A percentile compares a stretch with the other conserved stretches of the same genome.
These are phyloP conservation scores for Pollenia angustigena DNA, from an alignment of 2,888 invertebrate species.

Conservation along the genomic window DNA sequence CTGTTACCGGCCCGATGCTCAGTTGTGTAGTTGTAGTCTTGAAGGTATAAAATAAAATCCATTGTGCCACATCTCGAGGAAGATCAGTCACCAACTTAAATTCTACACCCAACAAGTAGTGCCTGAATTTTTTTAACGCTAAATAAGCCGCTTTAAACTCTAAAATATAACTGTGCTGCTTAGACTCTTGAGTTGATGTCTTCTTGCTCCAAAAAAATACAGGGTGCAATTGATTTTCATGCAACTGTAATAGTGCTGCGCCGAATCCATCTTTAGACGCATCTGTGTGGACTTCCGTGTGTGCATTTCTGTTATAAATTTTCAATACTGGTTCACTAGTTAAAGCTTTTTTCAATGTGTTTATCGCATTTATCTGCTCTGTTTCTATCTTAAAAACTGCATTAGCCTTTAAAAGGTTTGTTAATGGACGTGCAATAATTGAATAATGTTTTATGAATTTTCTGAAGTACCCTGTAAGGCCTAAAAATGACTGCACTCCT, in stretches of 20 bases:
- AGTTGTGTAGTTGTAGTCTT: slow-evolving; percentile 38
- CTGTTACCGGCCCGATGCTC: slow-evolving; percentile 40
- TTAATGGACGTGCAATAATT: not conserved
- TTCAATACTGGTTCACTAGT: not conserved
- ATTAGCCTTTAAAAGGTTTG: not conserved
- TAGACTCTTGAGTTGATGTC: slow-evolving; percentile 39
- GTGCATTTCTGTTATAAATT: not conserved
- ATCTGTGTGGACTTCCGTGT: not conserved
- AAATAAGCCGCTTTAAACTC: slow-evolving; percentile 56
- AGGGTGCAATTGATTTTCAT: no score
- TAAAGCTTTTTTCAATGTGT: not conserved
- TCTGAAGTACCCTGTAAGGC: slow-evolving; percentile 9
- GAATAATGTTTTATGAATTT: slow-evolving; percentile 12
- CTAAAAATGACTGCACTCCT: slow-evolving; percentile 9
- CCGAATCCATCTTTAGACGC: slow-evolving; percentile 1
- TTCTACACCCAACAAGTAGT: slow-evolving; percentile 37
- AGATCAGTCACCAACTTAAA: slow-evolving; percentile 60
- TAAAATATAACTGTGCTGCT: slow-evolving; percentile 57
- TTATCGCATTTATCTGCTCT: not conserved
- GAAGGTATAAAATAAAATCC: slow-evolving; percentile 53
- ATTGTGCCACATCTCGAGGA: slow-evolving; percentile 64
- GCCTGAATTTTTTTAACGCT: slow-evolving; percentile 55
- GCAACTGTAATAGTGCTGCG: not conserved
- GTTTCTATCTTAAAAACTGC: not conserved
- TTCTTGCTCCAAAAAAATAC: slow-evolving; percentile 49